Base-by-base conservation (phyloP, 1,140 invertebrate species). In the Branchinecta lindahli region DNA sequence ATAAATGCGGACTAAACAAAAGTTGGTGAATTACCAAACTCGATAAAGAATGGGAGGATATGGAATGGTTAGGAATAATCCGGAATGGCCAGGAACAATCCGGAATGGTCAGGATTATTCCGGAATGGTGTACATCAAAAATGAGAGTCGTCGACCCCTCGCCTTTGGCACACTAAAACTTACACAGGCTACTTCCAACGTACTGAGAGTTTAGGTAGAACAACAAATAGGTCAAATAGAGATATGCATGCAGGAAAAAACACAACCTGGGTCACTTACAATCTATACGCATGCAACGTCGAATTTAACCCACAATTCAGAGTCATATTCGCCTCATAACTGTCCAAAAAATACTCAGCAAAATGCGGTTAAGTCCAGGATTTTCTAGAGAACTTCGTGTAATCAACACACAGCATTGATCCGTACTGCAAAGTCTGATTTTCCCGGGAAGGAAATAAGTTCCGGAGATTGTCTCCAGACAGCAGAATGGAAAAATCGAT, bases 281-380 rank as follows among this genome's bases (percentile, higher is more conserved):
- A 61, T 61, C 52, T 61, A 61, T 61, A 61, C 12, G 52, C 52
- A 61, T 61, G 52, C 52, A 61, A 61, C 18, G 52, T 61, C 12
- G 52, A 61, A 61, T 61, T 61, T 6, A 61, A 61, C 52, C 52
- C 52, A 61, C 52, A 15, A 61, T 61, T 61, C 12, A 61, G 52
- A 15, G 52, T 61, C 52, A 61, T 61, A 61, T 61, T 61, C 12
- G 52, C 52, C 52, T 15, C 52, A 61, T 61, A 61, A 20, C 18
- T 33, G 33, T 33, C 33, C 33, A 33, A 33, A n/a, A 33, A 33
- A 33, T 33, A 33, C 33, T 33, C 33, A 33, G 52, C 52, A 61
- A 61, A 61, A 20, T 61, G 18, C 12, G 52, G 52, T 15, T 4
- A 61, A 61, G 18, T 61, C 52, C 52, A 6, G 6, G 6, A 15